A percentile compares a stretch with the other conserved stretches of the same genome.
Conservation (phyloP, 2,888 invertebrate genomes). For the Hemithea aestivaria region DNA sequence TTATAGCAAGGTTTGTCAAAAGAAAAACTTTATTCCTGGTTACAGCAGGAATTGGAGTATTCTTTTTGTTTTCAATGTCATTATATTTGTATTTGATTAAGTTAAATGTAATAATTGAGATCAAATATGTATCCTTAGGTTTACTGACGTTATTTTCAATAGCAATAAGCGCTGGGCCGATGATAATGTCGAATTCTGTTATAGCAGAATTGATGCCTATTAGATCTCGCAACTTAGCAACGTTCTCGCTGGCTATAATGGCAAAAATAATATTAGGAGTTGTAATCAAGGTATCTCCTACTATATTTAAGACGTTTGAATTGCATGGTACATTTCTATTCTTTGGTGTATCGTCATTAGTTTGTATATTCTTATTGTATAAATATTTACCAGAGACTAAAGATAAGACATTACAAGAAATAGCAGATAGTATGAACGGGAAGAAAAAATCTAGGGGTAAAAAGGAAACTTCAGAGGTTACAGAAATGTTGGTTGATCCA, state of each 20-base stretch:
- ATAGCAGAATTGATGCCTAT: conserved; percentile 38
- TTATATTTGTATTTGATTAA: conserved; percentile 34
- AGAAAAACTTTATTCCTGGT: conserved; percentile 33
- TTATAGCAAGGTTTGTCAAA: conserved; percentile 29
- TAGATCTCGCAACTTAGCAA: conserved; percentile 31
- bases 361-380: conserved; percentile 26
- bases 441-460: background rate
- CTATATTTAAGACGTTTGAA: conserved; percentile 29
- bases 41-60: conserved; percentile 25
- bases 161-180: conserved; percentile 37
- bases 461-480: background rate
- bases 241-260: conserved; percentile 19
- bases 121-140: conserved; percentile 28
- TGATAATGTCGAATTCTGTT: conserved; percentile 31
- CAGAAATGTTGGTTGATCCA: no score
- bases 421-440: conserved; percentile 29
- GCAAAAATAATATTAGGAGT: conserved; percentile 16
- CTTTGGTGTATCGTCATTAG: conserved; percentile 27
- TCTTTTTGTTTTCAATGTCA: conserved; percentile 32
- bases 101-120: conserved; percentile 28
- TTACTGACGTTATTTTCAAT: conserved; percentile 34
- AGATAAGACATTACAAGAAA: conserved; percentile 44
- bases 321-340: conserved; percentile 36
- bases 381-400: conserved; percentile 47
- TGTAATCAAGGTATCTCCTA: conserved; percentile 34